Percentiles rank a stretch among this genome's conserved stretches.
These are phyloP conservation scores for Drosophila demipolita DNA, from an alignment of 2,888 invertebrate species.

Conservation along the genomic window DNA sequence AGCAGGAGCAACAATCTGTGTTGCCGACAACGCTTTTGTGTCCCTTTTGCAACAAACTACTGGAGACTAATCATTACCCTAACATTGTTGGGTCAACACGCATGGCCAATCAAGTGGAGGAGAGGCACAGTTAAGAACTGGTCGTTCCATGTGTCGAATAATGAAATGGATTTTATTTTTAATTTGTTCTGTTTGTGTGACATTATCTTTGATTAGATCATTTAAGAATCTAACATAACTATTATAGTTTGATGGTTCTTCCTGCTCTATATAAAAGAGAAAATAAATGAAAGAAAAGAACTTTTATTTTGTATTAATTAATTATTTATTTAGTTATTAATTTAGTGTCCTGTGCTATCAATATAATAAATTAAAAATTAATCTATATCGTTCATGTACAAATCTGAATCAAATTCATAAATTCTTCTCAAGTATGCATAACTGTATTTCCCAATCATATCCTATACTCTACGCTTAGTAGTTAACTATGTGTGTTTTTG, in stretches of 20 bases:
- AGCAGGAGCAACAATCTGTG: conserved; percentile 16
- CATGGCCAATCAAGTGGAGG: neutral
- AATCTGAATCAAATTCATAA: neutral
- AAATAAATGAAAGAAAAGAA: neutral
- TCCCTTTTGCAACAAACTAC: neutral
- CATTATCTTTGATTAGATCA: neutral
- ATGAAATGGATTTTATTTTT: neutral
- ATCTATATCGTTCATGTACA: neutral
- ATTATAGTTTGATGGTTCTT: no score
- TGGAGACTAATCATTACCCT: neutral
- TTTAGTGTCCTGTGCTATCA: no score
- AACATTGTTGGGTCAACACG: neutral
- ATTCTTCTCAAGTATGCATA: no score
- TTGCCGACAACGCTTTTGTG: conserved; percentile 15
- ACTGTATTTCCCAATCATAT: neutral
- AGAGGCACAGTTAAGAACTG: neutral
- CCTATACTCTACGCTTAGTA: neutral
- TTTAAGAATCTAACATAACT: no score
- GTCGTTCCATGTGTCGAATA: neutral
- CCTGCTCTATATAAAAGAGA: neutral
- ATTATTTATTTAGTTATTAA: no score
- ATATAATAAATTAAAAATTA: no score
- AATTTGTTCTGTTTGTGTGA: neutral
- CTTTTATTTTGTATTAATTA: no score
- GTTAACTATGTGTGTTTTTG: neutral